Evolutionary conservation across 2,888 invertebrate species (phyloP).

Genomic region (Resseliella maxima): DNA sequence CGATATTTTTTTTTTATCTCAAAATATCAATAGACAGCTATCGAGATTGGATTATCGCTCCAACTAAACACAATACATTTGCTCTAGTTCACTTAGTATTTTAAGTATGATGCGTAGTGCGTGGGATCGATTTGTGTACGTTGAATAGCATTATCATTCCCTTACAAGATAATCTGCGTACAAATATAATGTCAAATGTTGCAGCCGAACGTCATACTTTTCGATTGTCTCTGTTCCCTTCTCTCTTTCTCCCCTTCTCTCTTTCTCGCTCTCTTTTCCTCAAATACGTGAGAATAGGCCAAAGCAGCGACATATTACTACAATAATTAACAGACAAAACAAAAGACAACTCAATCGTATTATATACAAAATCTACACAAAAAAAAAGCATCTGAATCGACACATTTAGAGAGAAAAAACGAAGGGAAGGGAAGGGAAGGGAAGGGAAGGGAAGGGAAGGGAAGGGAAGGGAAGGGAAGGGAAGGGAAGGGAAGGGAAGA

Average conservation of each 20-base stretch:
- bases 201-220: background rate
- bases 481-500: too few species aligned
- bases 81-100: slow-evolving; percentile 24
- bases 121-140: background rate
- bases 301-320: background rate
- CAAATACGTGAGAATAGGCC: background rate
- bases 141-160: background rate
- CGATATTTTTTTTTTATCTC: background rate
- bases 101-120: background rate
- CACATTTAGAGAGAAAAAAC: background rate
- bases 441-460: background rate
- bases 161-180: slow-evolving; percentile 6
- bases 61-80: background rate
- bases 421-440: background rate
- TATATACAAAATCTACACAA: background rate
- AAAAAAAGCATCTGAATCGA: background rate
- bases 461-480: too few species aligned
- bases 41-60: slow-evolving; percentile 33
- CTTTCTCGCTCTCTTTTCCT: background rate
- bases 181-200: background rate
- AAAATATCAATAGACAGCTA: slow-evolving; percentile 34
- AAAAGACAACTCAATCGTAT: background rate
- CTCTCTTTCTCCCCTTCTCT: background rate
- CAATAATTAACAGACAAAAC: background rate
- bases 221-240: too few species aligned